phyloP scores from a whole-genome alignment of 2,113 vertebrate genomes.

The Tringa solitaria region DNA sequence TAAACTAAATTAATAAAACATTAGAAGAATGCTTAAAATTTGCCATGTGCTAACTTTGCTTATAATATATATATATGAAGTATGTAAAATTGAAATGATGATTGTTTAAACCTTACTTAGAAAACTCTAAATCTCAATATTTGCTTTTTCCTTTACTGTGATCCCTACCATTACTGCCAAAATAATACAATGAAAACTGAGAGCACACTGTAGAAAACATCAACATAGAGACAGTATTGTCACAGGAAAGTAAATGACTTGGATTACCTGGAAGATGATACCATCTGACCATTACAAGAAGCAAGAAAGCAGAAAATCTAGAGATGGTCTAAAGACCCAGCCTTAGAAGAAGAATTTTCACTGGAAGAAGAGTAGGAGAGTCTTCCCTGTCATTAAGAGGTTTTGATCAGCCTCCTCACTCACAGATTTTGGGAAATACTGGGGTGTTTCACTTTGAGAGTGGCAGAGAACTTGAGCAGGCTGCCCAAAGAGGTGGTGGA shows the following conservation, averaged over 20 bases:
- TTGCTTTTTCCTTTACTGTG: neutral
- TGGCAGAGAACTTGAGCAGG: too few relatives aligned
- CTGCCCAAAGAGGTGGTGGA: too few relatives aligned
- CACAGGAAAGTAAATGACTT: neutral
- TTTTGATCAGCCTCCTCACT: neutral
- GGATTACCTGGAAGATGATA: neutral
- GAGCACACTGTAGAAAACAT: neutral
- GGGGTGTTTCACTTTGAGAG: neutral
- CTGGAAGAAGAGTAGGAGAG: neutral
- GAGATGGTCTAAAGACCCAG: neutral
- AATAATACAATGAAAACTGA: neutral
- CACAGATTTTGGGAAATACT: neutral
- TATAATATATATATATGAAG: neutral
- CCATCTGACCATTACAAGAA: neutral
- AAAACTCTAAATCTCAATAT: neutral
- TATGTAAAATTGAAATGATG: neutral
- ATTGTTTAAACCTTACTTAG: neutral
- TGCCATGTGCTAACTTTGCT: neutral
- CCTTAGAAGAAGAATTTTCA: neutral
- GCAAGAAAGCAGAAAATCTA: neutral
- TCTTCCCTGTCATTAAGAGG: neutral
- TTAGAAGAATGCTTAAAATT: neutral
- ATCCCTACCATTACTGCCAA: neutral
- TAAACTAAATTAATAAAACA: conserved; percentile 3
- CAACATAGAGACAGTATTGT: neutral